Base-by-base conservation (phyloP, 2,888 invertebrate genomes). In the Chaetoderma sp. region DNA sequence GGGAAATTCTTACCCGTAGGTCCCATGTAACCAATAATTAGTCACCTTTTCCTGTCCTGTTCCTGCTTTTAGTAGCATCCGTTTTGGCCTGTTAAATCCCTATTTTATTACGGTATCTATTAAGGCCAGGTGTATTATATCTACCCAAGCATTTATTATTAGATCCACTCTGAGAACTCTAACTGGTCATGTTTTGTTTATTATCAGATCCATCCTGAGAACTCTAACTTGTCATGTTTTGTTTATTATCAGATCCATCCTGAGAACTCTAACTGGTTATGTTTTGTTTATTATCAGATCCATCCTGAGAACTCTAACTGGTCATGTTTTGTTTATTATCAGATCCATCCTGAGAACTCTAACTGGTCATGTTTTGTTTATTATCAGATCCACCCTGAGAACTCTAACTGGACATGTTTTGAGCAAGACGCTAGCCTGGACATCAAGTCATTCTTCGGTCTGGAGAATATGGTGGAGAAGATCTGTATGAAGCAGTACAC, bases 261-360 rank as follows among this genome's bases (percentile, higher is more conserved):
- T 0, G 96, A 97, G 81, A 96, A 97, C 87, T 87, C 92, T 0
- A 91, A 93, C 49, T 97, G 96, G 96, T 97, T 97, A 1, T 96
- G 96, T 83, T 97, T 97, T 88, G 96, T n/a, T n/a, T n/a, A n/a
- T n/a, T n/a, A n/a, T n/a, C 82, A 94, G 94, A 93, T 95, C 16
- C 96, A 96, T 88, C 94, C 96, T 0, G 96, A 97, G 81, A 96
- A 97, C 87, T 87, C 92, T 0, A 91, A 93, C 49, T 97, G 96
- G 96, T 97, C 97, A 1, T 96, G 96, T 83, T 97, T 97, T 88
- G 96, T n/a, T n/a, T n/a, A n/a, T n/a, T n/a, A n/a, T n/a, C 82
- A 94, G 94, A 93, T 95, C 16, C 96, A 96, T 88, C 94, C 96
- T 0, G 96, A 97, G 81, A 96, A 97, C 87, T 87, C 92, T 0